Conservation (phyloP, 2,888 invertebrate species). For the Hyalella azteca region DNA sequence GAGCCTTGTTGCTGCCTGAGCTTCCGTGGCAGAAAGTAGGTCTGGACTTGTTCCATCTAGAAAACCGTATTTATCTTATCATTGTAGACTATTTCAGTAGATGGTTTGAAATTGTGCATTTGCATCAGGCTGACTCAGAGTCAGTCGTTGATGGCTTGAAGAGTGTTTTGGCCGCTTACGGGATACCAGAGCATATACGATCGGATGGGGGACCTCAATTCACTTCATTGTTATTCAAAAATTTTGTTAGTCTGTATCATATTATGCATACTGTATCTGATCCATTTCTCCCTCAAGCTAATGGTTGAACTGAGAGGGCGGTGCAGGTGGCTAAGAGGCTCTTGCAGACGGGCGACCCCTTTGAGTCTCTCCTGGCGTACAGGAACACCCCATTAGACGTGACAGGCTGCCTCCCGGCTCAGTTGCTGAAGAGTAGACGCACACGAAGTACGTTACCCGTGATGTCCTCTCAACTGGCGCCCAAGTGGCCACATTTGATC, state of each 20-base stretch:
- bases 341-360: no score
- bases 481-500: background rate
- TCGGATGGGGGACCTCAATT: no score
- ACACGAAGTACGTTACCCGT: background rate
- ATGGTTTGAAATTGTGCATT: no score
- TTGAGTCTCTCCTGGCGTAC: no score
- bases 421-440: background rate
- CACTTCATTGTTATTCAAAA: background rate
- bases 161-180: no score
- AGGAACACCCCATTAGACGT: no score
- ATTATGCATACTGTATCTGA: background rate
- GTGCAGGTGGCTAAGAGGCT: background rate
- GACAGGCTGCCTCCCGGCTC: no score
- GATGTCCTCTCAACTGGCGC: background rate
- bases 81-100: background rate
- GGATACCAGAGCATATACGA: no score
- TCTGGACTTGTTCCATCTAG: background rate
- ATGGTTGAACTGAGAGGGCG: background rate
- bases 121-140: no score
- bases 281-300: background rate
- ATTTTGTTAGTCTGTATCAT: background rate
- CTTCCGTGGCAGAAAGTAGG: no score
- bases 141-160: no score
- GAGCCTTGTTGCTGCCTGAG: background rate
- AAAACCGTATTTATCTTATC: background rate